Conservation (phyloP, 1,140 invertebrate species). For the Drosophila nasuta region DNA sequence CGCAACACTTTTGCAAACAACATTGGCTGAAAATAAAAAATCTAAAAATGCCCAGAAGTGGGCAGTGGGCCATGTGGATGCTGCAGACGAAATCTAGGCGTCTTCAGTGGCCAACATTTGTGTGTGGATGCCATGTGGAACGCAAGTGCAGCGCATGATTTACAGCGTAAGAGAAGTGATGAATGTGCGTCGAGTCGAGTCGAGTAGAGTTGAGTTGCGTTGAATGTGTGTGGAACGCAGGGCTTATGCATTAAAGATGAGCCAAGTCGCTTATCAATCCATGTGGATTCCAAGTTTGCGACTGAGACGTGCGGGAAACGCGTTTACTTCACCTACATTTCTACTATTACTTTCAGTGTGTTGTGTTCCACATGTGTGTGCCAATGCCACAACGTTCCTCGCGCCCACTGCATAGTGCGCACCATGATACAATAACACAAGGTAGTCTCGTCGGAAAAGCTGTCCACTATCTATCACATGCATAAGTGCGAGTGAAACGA, state of each 20-base stretch:
- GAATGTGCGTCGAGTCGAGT: constrained; percentile 8
- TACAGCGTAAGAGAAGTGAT: constrained; percentile 11
- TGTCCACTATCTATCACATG: too few relatives aligned
- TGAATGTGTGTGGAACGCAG: constrained; percentile 13
- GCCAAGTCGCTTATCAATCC: constrained; percentile 47
- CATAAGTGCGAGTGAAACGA: too few relatives aligned
- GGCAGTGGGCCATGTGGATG: not conserved
- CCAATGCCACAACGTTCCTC: constrained; percentile 44
- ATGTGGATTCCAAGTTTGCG: constrained; percentile 56
- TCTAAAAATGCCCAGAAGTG: not conserved
- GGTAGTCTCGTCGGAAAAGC: too few relatives aligned
- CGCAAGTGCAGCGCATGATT: constrained; percentile 29
- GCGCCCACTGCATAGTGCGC: not conserved
- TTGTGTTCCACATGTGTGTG: constrained; percentile 3
- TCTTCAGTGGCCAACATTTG: constrained; percentile 34
- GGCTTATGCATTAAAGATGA: constrained; percentile 32
- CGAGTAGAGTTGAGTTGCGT: too few relatives aligned
- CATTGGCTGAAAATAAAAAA: constrained; percentile 24
- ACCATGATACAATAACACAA: too few relatives aligned
- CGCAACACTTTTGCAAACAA: constrained; percentile 67
- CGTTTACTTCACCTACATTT: not conserved
- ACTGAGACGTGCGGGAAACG: not conserved
- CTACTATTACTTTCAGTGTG: not conserved
- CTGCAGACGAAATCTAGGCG: constrained; percentile 51
- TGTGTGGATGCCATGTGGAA: constrained; percentile 22